Base-by-base conservation (phyloP, 2,888 invertebrate genomes). In the Lycaena phlaeas region DNA sequence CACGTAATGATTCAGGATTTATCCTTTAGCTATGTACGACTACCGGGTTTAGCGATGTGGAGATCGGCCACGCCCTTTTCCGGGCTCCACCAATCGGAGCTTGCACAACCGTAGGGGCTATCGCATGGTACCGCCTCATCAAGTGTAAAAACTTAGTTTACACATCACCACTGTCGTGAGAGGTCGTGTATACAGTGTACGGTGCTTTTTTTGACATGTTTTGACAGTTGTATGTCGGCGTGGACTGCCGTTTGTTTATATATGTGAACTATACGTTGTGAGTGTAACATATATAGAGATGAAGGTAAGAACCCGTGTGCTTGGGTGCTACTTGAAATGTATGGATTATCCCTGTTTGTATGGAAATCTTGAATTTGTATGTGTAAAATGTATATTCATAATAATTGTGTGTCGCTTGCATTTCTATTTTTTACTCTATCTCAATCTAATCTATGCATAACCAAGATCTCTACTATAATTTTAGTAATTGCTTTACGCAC, bases 241-340 rank as follows among this genome's bases (percentile, higher is more conserved):
- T 42, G 42, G 42, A 43, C 37, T 43, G 38, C 52, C 61, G 56
- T 57, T 54, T 49, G 56, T 56, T 57, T 57, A 63, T 61, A 57
- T 65, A 62, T 61, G 59, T 54, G 45, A 51, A 52, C 45, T 48
- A 47, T 45, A 50, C 61, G 43, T 57, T 54, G 54, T 31, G 37
- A 34, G 25, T 25, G 25, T 29, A 29, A 18, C 40, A 27, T 49
- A 68, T 72, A 69, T 68, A 56, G 76, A 78, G 55, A 79, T 79
- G 79, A 79, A 79, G 79, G 79, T 77, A 52, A 64, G 40, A 1
- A 9, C 2, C n/a, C n/a, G n/a, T n/a, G n/a, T n/a, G n/a, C n/a
- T n/a, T n/a, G n/a, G n/a, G n/a, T n/a, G n/a, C n/a, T n/a, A n/a
- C n/a, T n/a, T n/a, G n/a, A n/a, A n/a, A n/a, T n/a, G n/a, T n/a